Base-by-base conservation (phyloP, 2,888 invertebrate genomes). In the Smittia sp. region DNA sequence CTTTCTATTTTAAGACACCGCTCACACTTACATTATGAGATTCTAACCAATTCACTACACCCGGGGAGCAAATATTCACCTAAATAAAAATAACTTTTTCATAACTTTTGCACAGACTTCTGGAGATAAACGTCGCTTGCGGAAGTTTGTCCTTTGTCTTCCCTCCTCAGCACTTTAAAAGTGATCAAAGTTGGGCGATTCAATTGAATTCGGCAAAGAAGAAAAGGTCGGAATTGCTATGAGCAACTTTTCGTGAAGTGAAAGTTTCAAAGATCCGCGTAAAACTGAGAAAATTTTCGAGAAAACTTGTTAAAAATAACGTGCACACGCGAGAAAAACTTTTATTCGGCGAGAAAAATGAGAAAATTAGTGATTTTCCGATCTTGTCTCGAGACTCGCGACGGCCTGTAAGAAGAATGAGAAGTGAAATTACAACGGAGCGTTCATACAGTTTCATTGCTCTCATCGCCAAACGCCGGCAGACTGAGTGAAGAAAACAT, bases 11-110 rank as follows among this genome's bases (percentile, higher is more conserved):
- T 72, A 62, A 72, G 46, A 46, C 24, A 22, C 38, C 32, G 25
- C 72, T 62, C 62, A 72, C 72, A 72, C 69, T 72, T 72, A 72
- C 62, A 72, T 62, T 67, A 41, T 41, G 32, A 32, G 66, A 38
- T 11, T 66, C 38, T 15, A 52, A 69, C 41, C 54, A 69, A 69
- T 54, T 69, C 25, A 54, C 52, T 54, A 66, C 54, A 72, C 72
- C 72, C 72, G 72, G 72, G 68, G 20, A 72, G 62, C 38, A 38
- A 62, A 39, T 22, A 62, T 54, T 54, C 72, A 72, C 72, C 58
- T 62, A 72, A 39, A 62, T 72, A 72, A 62, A 72, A 72, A 72
- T 72, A 72, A 72, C 72, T 72, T 72, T 58, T 72, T 54, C 54
- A 27, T 54, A 52, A 54, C 69, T 69, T 69, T 25, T 63, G 63